Base-by-base conservation (phyloP, 1,140 invertebrate species). In the Aricia agestis region DNA sequence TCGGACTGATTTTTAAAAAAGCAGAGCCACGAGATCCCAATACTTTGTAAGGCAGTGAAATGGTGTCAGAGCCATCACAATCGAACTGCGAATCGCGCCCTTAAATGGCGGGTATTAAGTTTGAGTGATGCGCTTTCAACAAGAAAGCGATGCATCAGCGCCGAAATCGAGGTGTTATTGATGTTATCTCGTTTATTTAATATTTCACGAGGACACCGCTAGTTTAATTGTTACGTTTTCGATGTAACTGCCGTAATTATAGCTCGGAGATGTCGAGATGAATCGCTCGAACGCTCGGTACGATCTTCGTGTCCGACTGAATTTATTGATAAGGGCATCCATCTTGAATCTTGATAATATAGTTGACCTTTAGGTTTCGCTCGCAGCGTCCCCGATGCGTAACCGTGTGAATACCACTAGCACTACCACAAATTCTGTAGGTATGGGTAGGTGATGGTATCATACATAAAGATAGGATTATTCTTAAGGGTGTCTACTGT, bases 121-220 rank as follows among this genome's bases (percentile, higher is more conserved):
- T 63, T 63, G 59, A 63, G 59, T 63, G 59, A 63, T 63, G 59
- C 59, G 18, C 17, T 19, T 63, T 63, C 18, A 63, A 63, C 59
- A 63, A 18, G 11, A 25, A 63, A 19, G 59, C 59, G 59, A 63
- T 1, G 10, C 59, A 31, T 25, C 17, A 6, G 59, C 25, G 25
- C 19, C 59, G 19, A 19, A 63, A 63, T 63, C 19, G 59, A 19
- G 19, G 59, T 63, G 59, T 63, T 19, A 63, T 63, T 19, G 59
- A 19, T 63, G 59, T 25, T 63, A 63, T 25, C 58, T 59, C 59
- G 59, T 63, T 63, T 63, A 63, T 63, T 63, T 63, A 59, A 59
- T 59, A 63, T 63, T 25, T 63, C 18, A 19, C 59, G 59, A 63
- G 18, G 17, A 18, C 59, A 63, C 59, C 59, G 59, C 59, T 63